Evolutionary conservation across 2,888 invertebrate species (phyloP).

Genomic region (Ischnura elegans): DNA sequence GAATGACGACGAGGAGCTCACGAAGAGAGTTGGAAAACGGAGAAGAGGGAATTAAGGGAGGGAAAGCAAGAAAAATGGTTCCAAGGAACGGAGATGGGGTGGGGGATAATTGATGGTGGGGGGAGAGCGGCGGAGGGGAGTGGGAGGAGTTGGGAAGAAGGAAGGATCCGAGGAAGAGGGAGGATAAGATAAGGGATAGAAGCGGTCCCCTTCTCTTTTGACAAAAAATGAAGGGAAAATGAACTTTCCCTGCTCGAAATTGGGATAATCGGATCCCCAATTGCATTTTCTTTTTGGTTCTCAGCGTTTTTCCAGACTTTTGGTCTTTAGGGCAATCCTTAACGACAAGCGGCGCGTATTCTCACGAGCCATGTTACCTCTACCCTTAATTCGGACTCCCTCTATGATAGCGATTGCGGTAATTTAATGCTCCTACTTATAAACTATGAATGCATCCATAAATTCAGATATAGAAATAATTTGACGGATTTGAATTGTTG

Average conservation of each 20-base stretch:
- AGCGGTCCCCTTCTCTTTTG: background rate
- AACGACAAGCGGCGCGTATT: too few relatives aligned
- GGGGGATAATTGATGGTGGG: background rate
- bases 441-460: too few relatives aligned
- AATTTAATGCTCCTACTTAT: too few relatives aligned
- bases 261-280: conserved; percentile 4
- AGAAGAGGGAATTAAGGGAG: background rate
- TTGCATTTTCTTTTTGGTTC: background rate
- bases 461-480: too few relatives aligned
- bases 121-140: background rate
- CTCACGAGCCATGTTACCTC: too few relatives aligned
- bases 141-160: background rate
- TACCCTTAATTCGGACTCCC: too few relatives aligned
- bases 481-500: too few relatives aligned
- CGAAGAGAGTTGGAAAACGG: background rate
- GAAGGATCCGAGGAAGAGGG: background rate
- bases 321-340: too few relatives aligned
- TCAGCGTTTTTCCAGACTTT: background rate
- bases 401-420: too few relatives aligned
- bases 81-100: too few relatives aligned
- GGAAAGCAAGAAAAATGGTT: background rate
- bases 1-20: background rate
- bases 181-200: background rate
- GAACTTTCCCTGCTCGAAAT: conserved; percentile 1
- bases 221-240: background rate